Evolutionary conservation across 1,140 invertebrate species (phyloP), one percentile per base, ranked within the genome.

Genomic region (Zaprionus tsacasi): DNA sequence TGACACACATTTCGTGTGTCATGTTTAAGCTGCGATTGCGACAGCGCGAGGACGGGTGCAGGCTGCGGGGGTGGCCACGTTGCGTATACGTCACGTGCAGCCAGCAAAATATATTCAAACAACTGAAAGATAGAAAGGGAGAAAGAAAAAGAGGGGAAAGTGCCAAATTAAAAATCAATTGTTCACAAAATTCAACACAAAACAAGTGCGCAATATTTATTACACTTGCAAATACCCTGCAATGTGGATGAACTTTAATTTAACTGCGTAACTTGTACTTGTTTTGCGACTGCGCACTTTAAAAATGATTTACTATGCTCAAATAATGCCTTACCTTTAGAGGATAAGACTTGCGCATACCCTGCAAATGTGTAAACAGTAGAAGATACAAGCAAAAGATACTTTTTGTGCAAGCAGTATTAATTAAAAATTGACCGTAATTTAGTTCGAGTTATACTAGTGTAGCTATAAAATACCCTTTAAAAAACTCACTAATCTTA

Each of bases 61-160:
- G 15, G 8, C 3, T 48, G 5, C 7, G 33, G n/a, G 33, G n/a
- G 27, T 38, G 40, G 71, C 68, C 75, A 81, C 78, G 80, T 86
- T 82, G 82, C 72, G 83, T 88, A 86, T 82, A 82, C 82, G 76
- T 79, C 82, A 86, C 82, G 80, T 86, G 71, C 65, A 12, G 21
- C 43, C 59, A 48, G 43, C 55, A 27, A 25, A n/a, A n/a, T 55
- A 25, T 55, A 13, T 17, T 17, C 33, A 12, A 12, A 30, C 21
- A 40, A 40, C 13, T 7, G n/a, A n/a, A 7, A n/a, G 40, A n/a
- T 13, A 2, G 6, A 15, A 0, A 43, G 6, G 21, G 21, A 21
- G 21, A 2, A 1, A 21, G 1, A 21, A 21, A 21, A 21, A 15
- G 12, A 43, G 13, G 7, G 48, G 17, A 52, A 25, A 52, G 48